Base-by-base conservation (phyloP, 2,888 invertebrate species). In the Brachylomia viminalis region DNA sequence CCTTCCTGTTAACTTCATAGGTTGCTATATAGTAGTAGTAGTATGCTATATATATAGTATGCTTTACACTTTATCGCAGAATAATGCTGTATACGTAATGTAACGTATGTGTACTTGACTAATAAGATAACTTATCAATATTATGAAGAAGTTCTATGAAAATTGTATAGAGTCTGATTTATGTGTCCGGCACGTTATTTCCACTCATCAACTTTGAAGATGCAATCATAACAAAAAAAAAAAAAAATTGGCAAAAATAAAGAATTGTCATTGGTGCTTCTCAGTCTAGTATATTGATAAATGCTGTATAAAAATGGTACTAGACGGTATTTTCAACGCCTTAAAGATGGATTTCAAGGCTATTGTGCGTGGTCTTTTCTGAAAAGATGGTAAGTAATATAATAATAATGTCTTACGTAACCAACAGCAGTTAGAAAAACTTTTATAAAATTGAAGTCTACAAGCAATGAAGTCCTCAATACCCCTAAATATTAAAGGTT, bases 1-100 rank as follows among this genome's bases (percentile, higher is more conserved):
- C 72, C 66, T 75, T 67, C 56, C 49, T 73, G 38, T 76, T 68
- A 68, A 74, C 64, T 77, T 72, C 69, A 75, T 59, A 52, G 56
- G 56, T 56, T 66, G n/a, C 52, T 70, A 70, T n/a, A n/a, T n/a
- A n/a, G n/a, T n/a, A n/a, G n/a, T n/a, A n/a, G n/a, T n/a, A n/a
- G n/a, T n/a, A n/a, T n/a, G n/a, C n/a, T n/a, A n/a, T n/a, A n/a
- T n/a, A n/a, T n/a, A n/a, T 70, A 67, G 69, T 80, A 38, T 70
- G 56, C 38, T 58, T 33, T 6, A 70, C 20, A 33, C 15, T 62
- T 64, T 65, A 76, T 75, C 30, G 38, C 62, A 73, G 23, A 58
- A 59, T 69, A 67, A 64, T 72, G 15, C 20, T 69, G 58, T 54
- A 49, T 59, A 59, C 49, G 38, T n/a, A 64, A 17, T n/a, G n/a